Conservation (phyloP, 2,113 vertebrate species). For the Garra rufa region DNA sequence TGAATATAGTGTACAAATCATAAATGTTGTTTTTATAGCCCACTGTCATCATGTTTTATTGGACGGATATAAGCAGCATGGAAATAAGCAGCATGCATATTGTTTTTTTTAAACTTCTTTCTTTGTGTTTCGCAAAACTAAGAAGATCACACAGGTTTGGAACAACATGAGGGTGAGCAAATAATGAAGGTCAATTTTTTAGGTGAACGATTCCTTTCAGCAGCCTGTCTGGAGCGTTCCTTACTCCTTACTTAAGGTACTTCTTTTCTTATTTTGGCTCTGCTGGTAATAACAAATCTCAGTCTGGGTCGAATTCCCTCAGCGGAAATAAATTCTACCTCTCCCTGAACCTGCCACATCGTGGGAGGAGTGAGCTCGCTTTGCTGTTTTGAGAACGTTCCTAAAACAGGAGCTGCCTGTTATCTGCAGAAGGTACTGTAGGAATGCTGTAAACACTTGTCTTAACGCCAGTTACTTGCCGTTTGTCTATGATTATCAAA, state of each 20-base stretch:
- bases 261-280: neutral
- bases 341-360: slow-evolving; percentile 24
- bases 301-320: slow-evolving; percentile 29
- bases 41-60: neutral
- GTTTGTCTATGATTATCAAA: neutral
- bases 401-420: slow-evolving; percentile 31
- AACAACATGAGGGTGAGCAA: neutral
- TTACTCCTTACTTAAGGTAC: neutral
- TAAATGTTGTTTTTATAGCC: neutral
- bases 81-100: neutral
- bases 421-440: neutral
- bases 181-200: neutral
- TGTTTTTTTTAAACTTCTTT: neutral
- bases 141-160: too few relatives aligned
- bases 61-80: neutral
- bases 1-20: neutral
- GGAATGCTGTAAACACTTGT: slow-evolving; percentile 18
- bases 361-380: neutral
- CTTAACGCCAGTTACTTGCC: neutral
- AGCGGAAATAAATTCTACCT: slow-evolving; percentile 11
- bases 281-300: slow-evolving; percentile 47
- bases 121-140: neutral
- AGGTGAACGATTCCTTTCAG: neutral
- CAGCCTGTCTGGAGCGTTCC: neutral
- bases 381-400: slow-evolving; percentile 18